Base-by-base conservation (phyloP, 1,140 invertebrate genomes). In the Drosophila takahashii region DNA sequence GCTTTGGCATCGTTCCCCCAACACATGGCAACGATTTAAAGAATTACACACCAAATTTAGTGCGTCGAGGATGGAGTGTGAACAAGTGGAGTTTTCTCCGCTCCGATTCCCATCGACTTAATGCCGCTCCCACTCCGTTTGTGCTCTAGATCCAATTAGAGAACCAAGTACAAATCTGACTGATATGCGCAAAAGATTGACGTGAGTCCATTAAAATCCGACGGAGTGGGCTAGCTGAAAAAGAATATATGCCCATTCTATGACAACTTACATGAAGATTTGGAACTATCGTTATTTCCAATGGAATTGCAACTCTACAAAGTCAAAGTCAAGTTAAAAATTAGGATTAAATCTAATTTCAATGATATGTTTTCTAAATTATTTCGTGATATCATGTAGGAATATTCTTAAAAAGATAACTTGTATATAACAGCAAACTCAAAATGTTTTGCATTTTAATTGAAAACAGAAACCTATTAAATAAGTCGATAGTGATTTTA, bases 21-120 rank as follows among this genome's bases (percentile, higher is more conserved):
- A 80, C 87, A 90, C 66, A 87, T 90, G 87, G 77, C 62, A 90
- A 75, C 87, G 67, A 87, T 90, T 90, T 90, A 66, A 56, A 79
- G 62, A 87, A 90, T 90, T 90, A 90, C 59, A 71, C 87, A 86
- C 87, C 83, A 90, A 90, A 90, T 90, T 90, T 90, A 90, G 84
- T 77, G 48, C 53, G 16, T 47, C 29, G 34, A 22, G 29, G 42
- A 36, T 67, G 39, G 66, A 59, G 34, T 65, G 64, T 27, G 37
- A 59, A 60, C 60, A 70, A 70, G 71, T 76, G 56, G 44, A 47
- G 37, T 45, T 18, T 45, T 37, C 45, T 44, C 16, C 26, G 32
- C 15, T 26, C 18, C 22, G 8, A 50, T 9, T 48, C 42, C 39
- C 50, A 26, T 15, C 6, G 13, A 9, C 7, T 52, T 27, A 9